A percentile compares a stretch with the other conserved stretches of the same genome.
These are phyloP conservation scores for Macropus fuliginosus DNA, from an alignment of 2,797 vertebrate genomes.

Conservation along the genomic window DNA sequence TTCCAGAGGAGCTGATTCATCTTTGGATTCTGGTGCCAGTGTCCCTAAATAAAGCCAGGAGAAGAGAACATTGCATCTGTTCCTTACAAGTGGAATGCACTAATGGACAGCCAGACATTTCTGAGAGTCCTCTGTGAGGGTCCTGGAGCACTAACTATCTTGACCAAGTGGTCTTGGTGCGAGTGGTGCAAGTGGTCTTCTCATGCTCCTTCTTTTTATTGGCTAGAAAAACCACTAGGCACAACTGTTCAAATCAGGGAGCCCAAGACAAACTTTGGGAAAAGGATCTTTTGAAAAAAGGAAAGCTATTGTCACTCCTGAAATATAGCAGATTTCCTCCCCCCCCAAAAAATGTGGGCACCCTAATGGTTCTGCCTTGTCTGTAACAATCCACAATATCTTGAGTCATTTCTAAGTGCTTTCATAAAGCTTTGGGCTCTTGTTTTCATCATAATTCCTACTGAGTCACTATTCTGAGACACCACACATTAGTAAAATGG, in stretches of 20 bases:
- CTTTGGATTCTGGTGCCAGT: slow-evolving; percentile 8
- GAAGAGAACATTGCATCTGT: not conserved
- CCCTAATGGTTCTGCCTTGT: not conserved
- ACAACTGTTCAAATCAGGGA: not conserved
- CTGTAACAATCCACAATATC: too few relatives aligned
- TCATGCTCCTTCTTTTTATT: not conserved
- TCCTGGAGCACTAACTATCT: not conserved
- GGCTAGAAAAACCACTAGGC: slow-evolving; percentile 14
- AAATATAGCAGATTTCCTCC: not conserved
- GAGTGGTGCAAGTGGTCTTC: slow-evolving; percentile 4
- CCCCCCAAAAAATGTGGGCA: not conserved
- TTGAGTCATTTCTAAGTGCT: not conserved
- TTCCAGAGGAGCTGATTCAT: slow-evolving; percentile 53
- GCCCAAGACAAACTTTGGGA: not conserved
- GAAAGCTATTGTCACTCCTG: not conserved
- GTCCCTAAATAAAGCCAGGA: slow-evolving; percentile 48
- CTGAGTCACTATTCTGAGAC: not conserved
- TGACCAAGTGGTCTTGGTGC: not conserved
- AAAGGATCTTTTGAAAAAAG: not conserved
- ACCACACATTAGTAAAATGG: not conserved
- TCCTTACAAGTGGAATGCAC: not conserved
- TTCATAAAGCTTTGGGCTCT: not conserved
- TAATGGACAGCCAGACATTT: not conserved
- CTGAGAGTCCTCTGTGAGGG: slow-evolving; percentile 23
- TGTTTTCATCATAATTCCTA: not conserved